These are phyloP conservation scores for Schizopygopsis pylzovi DNA, from an alignment of 2,797 vertebrate species.

Conservation along the genomic window DNA sequence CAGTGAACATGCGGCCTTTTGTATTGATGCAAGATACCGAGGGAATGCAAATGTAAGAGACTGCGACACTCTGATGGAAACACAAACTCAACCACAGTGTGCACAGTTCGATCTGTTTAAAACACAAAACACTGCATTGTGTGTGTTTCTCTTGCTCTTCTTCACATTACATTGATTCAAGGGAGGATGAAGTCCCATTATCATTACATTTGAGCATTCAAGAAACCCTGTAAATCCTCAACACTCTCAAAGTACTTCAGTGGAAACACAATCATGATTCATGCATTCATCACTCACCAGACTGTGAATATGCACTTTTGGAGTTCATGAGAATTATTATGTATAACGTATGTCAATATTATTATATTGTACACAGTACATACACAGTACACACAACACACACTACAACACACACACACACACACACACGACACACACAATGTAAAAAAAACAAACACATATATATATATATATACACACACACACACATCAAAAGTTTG, in stretches of 20 bases:
- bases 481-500: no score
- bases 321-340: neutral
- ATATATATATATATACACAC: no score
- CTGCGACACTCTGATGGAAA: neutral
- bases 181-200: neutral
- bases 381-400: no score
- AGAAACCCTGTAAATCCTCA: neutral
- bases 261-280: neutral
- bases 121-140: neutral
- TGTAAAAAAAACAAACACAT: no score
- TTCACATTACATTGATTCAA: neutral
- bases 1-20: neutral
- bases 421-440: no score
- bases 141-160: neutral
- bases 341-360: no score
- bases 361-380: no score
- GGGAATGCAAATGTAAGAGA: neutral
- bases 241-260: neutral
- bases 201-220: neutral
- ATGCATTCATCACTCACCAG: neutral
- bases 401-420: no score
- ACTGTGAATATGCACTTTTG: neutral
- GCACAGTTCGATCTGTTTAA: slow-evolving; percentile 15
- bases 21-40: neutral
- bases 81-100: slow-evolving; percentile 11